Percentiles rank a stretch among this genome's conserved stretches.
Evolutionary conservation across 1,140 invertebrate genomes (phyloP).

Genomic region (Meloidogyne chitwoodi): DNA sequence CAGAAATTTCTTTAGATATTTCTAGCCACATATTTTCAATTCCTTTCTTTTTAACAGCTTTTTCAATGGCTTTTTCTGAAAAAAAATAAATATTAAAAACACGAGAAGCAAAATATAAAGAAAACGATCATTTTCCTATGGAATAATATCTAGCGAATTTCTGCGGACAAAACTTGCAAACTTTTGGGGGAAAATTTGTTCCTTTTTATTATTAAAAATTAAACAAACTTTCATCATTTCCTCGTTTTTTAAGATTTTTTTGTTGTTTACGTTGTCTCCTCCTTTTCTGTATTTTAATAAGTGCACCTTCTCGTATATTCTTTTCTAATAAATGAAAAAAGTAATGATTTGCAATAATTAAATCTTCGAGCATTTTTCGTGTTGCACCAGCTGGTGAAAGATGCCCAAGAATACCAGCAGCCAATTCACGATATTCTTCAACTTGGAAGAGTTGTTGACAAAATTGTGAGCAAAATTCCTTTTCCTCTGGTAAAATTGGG

Average conservation of each 20-base stretch:
- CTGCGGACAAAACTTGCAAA: too few relatives aligned
- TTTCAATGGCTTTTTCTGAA: slow-evolving; percentile 15
- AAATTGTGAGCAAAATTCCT: slow-evolving; percentile 22
- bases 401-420: background rate
- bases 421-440: slow-evolving; percentile 38
- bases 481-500: slow-evolving; percentile 13
- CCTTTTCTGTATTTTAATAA: slow-evolving; percentile 26
- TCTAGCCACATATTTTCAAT: slow-evolving; percentile 28
- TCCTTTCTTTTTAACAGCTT: background rate
- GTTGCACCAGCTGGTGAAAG: slow-evolving; percentile 27
- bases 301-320: slow-evolving; percentile 20
- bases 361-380: slow-evolving; percentile 38
- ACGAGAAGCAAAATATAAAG: too few relatives aligned
- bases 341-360: slow-evolving; percentile 41
- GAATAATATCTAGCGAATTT: too few relatives aligned
- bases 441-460: slow-evolving; percentile 33
- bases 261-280: slow-evolving; percentile 25
- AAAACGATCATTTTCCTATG: too few relatives aligned
- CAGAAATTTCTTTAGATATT: slow-evolving; percentile 25
- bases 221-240: slow-evolving; percentile 2
- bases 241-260: slow-evolving; percentile 19
- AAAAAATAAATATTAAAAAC: background rate
- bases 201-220: background rate
- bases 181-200: too few relatives aligned
- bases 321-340: slow-evolving; percentile 41